A percentile compares a stretch with the other conserved stretches of the same genome.
Evolutionary conservation across 1,140 invertebrate genomes (phyloP).

Genomic region (Euwallacea fornicatus): DNA sequence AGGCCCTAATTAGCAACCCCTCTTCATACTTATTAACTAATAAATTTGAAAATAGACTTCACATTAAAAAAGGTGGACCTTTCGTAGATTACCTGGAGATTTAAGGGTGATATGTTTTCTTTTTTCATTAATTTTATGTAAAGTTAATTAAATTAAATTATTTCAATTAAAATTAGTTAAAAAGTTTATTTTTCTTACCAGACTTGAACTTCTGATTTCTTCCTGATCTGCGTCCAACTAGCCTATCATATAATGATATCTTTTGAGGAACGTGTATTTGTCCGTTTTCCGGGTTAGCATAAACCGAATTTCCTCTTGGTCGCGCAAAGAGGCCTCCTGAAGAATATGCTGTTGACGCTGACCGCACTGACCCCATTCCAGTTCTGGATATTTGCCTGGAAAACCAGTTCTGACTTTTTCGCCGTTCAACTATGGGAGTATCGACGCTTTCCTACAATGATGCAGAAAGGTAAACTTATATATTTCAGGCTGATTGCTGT

Average conservation of each 20-base stretch:
- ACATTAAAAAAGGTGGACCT: no score
- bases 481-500: no score
- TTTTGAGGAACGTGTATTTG: conserved; percentile 59
- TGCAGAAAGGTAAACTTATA: no score
- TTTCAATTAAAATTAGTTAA: not conserved
- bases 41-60: no score
- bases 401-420: conserved; percentile 79
- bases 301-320: conserved; percentile 62
- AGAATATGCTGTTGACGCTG: conserved; percentile 80
- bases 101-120: no score
- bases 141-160: not conserved
- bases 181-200: conserved; percentile 27
- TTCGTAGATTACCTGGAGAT: no score
- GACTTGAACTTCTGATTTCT: conserved; percentile 57
- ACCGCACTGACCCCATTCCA: conserved; percentile 80
- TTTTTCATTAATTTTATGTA: no score
- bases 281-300: conserved; percentile 76
- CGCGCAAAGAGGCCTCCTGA: conserved; percentile 75
- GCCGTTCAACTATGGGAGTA: conserved; percentile 77
- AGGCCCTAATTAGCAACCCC: no score
- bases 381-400: conserved; percentile 79
- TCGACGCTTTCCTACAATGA: conserved; percentile 77
- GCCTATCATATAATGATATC: conserved; percentile 77
- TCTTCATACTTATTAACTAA: no score
- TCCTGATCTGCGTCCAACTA: conserved; percentile 77